Percentiles rank a stretch among this genome's conserved stretches.
Conservation (phyloP, 2,888 invertebrate genomes). For the Merodon equestris region DNA sequence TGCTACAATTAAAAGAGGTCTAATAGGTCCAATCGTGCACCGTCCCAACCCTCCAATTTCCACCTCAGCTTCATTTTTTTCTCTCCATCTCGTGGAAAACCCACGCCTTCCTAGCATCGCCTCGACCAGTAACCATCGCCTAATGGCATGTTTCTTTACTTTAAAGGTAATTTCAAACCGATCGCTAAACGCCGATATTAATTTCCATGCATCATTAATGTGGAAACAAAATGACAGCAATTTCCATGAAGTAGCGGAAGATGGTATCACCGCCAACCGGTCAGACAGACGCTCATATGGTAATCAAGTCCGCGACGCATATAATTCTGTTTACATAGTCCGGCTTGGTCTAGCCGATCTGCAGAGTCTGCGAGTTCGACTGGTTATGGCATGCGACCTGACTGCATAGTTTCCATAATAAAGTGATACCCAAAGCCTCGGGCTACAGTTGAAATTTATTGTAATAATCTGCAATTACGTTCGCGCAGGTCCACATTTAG, state of each 20-base stretch:
- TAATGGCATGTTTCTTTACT: slow-evolving; percentile 55
- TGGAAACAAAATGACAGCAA: slow-evolving; percentile 55
- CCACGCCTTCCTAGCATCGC: background rate
- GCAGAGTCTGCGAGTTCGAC: background rate
- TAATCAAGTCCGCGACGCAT: too few species aligned
- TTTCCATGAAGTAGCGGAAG: slow-evolving; percentile 42
- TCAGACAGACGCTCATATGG: slow-evolving; percentile 2
- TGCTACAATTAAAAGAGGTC: too few species aligned
- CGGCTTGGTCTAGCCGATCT: slow-evolving; percentile 13
- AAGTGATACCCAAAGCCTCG: slow-evolving; percentile 50
- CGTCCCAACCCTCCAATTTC: too few species aligned
- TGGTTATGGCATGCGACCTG: slow-evolving; percentile 31
- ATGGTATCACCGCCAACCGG: slow-evolving; percentile 42
- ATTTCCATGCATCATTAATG: slow-evolving; percentile 46
- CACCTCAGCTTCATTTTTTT: too few species aligned
- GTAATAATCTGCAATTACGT: slow-evolving; percentile 67
- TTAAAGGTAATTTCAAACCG: slow-evolving; percentile 38
- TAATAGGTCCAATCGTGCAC: too few species aligned
- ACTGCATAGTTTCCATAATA: slow-evolving; percentile 61
- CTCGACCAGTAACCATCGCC: slow-evolving; percentile 32
- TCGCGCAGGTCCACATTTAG: slow-evolving; percentile 58
- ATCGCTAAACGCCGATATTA: slow-evolving; percentile 56
- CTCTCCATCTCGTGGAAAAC: too few species aligned
- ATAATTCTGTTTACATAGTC: slow-evolving; percentile 31
- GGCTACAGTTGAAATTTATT: slow-evolving; percentile 52